Conservation (phyloP, 2,888 invertebrate species). For the Chalcosyrphus nemorum region DNA sequence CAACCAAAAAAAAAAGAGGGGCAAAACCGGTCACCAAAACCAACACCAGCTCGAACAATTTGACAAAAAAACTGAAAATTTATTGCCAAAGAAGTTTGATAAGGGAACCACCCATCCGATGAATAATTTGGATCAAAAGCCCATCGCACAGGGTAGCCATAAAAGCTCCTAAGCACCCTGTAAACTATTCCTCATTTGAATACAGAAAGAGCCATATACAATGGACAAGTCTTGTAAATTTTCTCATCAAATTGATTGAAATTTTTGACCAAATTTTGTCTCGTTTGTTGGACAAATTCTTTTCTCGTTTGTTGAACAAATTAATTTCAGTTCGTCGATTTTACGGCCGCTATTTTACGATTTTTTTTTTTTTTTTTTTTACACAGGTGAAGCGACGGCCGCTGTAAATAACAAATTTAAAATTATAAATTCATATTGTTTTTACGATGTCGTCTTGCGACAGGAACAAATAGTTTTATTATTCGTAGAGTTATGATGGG, state of each 20-base stretch:
- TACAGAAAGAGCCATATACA: not conserved
- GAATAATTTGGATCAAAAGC: constrained; percentile 30
- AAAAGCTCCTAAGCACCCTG: not conserved
- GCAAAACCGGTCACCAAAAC: constrained; percentile 20
- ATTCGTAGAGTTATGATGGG: constrained; percentile 43
- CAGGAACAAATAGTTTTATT: constrained; percentile 62
- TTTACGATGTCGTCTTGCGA: constrained; percentile 47
- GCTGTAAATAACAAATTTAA: constrained; percentile 25
- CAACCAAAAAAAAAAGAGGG: not conserved
- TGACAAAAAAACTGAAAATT: constrained; percentile 23
- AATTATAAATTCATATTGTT: constrained; percentile 61
- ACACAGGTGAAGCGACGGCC: constrained; percentile 16
- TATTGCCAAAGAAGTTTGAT: constrained; percentile 9
- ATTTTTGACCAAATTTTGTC: not conserved
- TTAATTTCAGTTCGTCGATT: constrained; percentile 44
- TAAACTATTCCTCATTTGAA: constrained; percentile 2
- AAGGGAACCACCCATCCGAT: constrained; percentile 35
- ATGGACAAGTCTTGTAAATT: not conserved
- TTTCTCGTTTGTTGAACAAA: constrained; percentile 35
- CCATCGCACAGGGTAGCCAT: not conserved
- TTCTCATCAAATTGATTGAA: not conserved
- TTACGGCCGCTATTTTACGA: no score
- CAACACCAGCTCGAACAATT: constrained; percentile 21
- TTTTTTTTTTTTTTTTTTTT: no score
- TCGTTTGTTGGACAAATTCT: constrained; percentile 20